phyloP scores from a whole-genome alignment of 2,797 vertebrate species.

The Syndactyla subalaris region DNA sequence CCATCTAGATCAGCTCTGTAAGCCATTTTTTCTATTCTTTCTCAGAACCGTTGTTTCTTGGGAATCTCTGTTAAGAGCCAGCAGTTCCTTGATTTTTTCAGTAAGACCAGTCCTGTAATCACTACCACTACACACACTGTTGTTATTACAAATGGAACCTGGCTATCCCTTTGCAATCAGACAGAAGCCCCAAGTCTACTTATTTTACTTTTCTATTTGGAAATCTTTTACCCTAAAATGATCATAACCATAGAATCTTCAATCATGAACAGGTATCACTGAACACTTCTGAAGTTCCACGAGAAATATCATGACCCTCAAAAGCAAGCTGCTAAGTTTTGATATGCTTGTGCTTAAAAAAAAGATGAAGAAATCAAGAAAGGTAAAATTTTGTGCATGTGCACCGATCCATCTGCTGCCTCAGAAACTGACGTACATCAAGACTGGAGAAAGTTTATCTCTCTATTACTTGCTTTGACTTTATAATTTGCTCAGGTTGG shows the following conservation, averaged over 20 bases:
- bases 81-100: background rate
- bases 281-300: background rate
- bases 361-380: background rate
- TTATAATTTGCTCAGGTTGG: background rate
- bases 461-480: background rate
- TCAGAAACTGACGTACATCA: background rate
- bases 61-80: background rate
- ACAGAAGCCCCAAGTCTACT: background rate
- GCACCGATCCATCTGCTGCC: background rate
- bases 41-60: background rate
- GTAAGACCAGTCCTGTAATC: background rate
- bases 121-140: background rate
- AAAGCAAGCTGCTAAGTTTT: background rate
- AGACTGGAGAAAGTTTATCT: background rate
- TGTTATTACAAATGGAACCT: background rate
- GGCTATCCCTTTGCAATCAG: background rate
- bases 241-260: background rate
- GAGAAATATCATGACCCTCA: background rate
- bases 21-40: background rate
- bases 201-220: background rate
- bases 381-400: background rate
- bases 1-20: background rate
- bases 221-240: background rate
- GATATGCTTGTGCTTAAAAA: background rate
- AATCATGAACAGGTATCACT: background rate